A percentile compares a stretch with the other conserved stretches of the same genome.
Evolutionary conservation across 1,140 invertebrate species (phyloP).

Genomic region (Papilio xuthus): DNA sequence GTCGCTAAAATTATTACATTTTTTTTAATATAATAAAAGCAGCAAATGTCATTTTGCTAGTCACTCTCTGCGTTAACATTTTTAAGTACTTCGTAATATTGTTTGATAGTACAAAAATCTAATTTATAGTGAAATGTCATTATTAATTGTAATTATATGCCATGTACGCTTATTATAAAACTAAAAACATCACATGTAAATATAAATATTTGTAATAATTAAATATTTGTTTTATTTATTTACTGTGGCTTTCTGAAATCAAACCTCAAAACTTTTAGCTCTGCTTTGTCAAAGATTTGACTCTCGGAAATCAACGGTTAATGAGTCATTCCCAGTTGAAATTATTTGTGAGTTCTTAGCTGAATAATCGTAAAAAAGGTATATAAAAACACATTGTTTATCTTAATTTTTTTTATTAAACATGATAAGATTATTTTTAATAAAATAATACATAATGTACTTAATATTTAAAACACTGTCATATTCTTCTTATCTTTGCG

Average conservation of each 20-base stretch:
- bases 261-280: too few species aligned
- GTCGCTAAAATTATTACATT: conserved; percentile 70
- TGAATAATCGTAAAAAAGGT: neutral
- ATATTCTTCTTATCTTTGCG: conserved; percentile 83
- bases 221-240: conserved; percentile 55
- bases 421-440: neutral
- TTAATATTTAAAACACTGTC: conserved; percentile 67
- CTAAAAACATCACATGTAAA: conserved; percentile 80
- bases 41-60: conserved; percentile 80
- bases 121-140: conserved; percentile 80
- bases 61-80: conserved; percentile 76
- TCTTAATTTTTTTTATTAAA: neutral
- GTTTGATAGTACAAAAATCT: conserved; percentile 81
- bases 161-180: conserved; percentile 81
- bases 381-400: neutral
- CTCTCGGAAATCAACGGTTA: too few species aligned
- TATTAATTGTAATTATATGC: conserved; percentile 80
- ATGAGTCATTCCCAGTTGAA: neutral
- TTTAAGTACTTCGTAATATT: conserved; percentile 79
- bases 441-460: conserved; percentile 18
- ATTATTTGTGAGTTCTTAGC: neutral
- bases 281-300: too few species aligned
- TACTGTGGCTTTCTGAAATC: too few species aligned
- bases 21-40: conserved; percentile 57
- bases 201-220: conserved; percentile 79